Evolutionary conservation across 2,888 invertebrate genomes (phyloP).

Genomic region (Drosophila peninsularis): DNA sequence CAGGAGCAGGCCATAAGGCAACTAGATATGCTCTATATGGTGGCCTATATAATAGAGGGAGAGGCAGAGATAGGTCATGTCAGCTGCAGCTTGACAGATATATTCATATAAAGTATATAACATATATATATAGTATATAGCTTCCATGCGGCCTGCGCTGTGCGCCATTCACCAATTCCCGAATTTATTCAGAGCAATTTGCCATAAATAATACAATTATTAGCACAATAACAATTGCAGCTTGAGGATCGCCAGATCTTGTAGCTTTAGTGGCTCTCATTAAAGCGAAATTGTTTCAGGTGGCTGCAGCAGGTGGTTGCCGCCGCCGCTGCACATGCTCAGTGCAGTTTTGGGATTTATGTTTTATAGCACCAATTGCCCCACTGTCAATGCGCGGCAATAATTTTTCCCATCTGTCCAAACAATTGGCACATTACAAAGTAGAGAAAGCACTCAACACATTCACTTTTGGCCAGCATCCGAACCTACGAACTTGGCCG

Average conservation of each 20-base stretch:
- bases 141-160: not conserved
- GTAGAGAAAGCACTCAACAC: slow-evolving; percentile 77
- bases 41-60: not conserved
- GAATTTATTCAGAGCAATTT: slow-evolving; percentile 13
- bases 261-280: slow-evolving; percentile 32
- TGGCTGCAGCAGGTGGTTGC: slow-evolving; percentile 42
- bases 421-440: slow-evolving; percentile 79
- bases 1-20: slow-evolving; percentile 3
- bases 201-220: slow-evolving; percentile 34
- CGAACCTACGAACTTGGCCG: slow-evolving; percentile 32
- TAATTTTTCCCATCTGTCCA: slow-evolving; percentile 71
- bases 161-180: not conserved
- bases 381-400: slow-evolving; percentile 62
- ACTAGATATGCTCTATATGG: not conserved
- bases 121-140: no score
- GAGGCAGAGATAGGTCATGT: not conserved
- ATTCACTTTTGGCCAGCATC: slow-evolving; percentile 67
- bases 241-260: slow-evolving; percentile 35
- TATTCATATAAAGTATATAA: no score
- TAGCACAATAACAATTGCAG: slow-evolving; percentile 9
- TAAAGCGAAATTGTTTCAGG: slow-evolving; percentile 42
- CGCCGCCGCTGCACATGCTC: slow-evolving; percentile 22
- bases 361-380: slow-evolving; percentile 67
- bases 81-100: not conserved
- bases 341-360: slow-evolving; percentile 40